phyloP scores from a whole-genome alignment of 2,797 vertebrate species.

The Neopelma chrysocephalum region DNA sequence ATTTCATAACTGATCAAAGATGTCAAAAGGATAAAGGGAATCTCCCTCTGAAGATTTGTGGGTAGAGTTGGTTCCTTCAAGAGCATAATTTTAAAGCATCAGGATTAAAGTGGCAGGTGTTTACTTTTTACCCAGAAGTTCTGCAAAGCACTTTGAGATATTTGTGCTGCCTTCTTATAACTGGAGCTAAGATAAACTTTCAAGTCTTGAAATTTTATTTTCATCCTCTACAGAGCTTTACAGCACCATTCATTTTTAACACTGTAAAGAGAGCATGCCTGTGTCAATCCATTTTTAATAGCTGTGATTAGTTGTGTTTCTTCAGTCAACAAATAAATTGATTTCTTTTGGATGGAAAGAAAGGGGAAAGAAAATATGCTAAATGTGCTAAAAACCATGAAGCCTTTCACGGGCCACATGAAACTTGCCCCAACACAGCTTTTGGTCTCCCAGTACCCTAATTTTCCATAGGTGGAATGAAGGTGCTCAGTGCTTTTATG shows the following conservation, averaged over 20 bases:
- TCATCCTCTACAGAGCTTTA: not conserved
- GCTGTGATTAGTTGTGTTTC: conserved; percentile 6
- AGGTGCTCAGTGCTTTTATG: not conserved
- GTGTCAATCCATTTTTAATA: conserved; percentile 3
- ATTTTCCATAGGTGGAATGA: not conserved
- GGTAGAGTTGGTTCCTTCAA: not conserved
- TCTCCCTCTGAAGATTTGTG: not conserved
- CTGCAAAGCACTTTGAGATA: conserved; percentile 26
- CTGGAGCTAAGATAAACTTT: not conserved
- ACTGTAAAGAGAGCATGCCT: not conserved
- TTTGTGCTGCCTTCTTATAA: not conserved
- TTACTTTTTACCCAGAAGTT: not conserved
- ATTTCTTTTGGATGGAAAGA: not conserved
- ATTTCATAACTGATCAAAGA: conserved; percentile 11
- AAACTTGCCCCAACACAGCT: not conserved
- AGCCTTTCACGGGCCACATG: not conserved
- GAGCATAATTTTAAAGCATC: not conserved
- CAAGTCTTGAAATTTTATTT: conserved; percentile 7
- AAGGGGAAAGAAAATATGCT: not conserved
- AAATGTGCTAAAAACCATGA: not conserved
- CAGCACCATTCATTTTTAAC: not conserved
- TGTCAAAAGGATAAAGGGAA: not conserved
- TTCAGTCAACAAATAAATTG: not conserved
- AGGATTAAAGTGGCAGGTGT: conserved; percentile 8
- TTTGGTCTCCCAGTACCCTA: not conserved